A percentile compares a stretch with the other conserved stretches of the same genome.
phyloP scores from a whole-genome alignment of 23 tunicate genomes.

The Aplidium turbinatum region DNA sequence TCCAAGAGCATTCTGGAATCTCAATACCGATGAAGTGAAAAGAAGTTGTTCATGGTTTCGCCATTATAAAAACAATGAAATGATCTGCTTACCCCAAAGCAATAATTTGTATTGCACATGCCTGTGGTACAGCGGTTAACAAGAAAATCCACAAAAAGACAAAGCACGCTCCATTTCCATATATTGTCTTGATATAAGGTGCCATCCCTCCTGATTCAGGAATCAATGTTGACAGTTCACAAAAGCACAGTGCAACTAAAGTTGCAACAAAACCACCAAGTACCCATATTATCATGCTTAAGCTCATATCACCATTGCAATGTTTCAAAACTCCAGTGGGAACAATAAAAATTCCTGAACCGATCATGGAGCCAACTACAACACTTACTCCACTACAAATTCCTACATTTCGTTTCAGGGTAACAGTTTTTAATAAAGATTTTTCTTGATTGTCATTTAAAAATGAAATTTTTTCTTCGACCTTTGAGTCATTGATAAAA shows the following conservation, averaged over 20 bases:
- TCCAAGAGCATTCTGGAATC: no score
- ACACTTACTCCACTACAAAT: slow-evolving; percentile 65
- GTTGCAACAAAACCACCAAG: slow-evolving; percentile 68
- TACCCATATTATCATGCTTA: slow-evolving; percentile 76
- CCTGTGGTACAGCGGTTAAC: slow-evolving; percentile 54
- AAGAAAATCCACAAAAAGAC: slow-evolving; percentile 71
- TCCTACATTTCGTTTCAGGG: slow-evolving; percentile 57
- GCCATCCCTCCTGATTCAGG: slow-evolving; percentile 87
- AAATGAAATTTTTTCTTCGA: no score
- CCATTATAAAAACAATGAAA: no score
- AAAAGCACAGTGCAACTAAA: slow-evolving; percentile 70
- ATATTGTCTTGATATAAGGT: slow-evolving; percentile 56
- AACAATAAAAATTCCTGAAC: slow-evolving; percentile 89
- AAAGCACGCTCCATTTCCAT: slow-evolving; percentile 73
- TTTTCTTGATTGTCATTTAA: no score
- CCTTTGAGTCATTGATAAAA: no score
- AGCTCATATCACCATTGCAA: slow-evolving; percentile 72
- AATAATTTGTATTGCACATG: slow-evolving; percentile 75
- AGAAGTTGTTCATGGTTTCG: no score
- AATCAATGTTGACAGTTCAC: slow-evolving; percentile 76
- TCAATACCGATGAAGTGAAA: no score
- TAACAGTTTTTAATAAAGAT: no score
- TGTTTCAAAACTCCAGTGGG: slow-evolving; percentile 78
- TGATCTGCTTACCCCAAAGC: slow-evolving; percentile 72
- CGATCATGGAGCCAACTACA: slow-evolving; percentile 88